phyloP scores from a whole-genome alignment of 2,888 invertebrate genomes.

The Caenorhabditis angaria region DNA sequence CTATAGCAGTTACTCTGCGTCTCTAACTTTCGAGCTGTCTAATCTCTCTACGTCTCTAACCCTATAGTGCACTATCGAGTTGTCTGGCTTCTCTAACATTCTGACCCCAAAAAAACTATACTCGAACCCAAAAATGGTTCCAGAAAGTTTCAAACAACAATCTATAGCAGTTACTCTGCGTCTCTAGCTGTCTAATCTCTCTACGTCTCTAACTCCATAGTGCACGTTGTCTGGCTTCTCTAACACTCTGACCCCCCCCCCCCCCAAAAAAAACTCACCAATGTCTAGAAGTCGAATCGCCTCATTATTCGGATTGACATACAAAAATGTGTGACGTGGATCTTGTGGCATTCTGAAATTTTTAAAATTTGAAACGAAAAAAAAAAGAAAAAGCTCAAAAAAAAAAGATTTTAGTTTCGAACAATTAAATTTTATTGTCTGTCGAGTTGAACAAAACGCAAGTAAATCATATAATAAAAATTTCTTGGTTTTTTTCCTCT shows the following conservation, averaged over 20 bases:
- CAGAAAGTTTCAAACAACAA: background rate
- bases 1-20: too few species aligned
- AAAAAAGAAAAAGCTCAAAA: constrained; percentile 2
- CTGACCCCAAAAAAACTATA: background rate
- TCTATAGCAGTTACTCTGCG: background rate
- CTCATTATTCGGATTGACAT: constrained; percentile 36
- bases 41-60: too few species aligned
- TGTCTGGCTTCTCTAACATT: background rate
- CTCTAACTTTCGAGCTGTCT: too few species aligned
- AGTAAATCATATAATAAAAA: too few species aligned
- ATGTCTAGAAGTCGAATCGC: constrained; percentile 36
- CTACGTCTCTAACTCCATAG: background rate
- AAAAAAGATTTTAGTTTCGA: constrained; percentile 8
- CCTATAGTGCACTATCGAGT: too few species aligned
- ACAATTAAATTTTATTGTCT: constrained; percentile 39
- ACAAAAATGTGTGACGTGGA: constrained; percentile 36
- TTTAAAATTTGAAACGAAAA: background rate
- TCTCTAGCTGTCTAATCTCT: too few species aligned
- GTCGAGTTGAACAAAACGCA: constrained; percentile 17
- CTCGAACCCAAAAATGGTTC: background rate
- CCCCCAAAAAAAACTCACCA: constrained; percentile 21
- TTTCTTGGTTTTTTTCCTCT: constrained; percentile 13
- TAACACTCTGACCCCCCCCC: background rate
- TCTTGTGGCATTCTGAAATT: constrained; percentile 21
- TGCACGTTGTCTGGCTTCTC: background rate